Evolutionary conservation across 2,113 vertebrate species (phyloP).

Genomic region (Centropristis striata): DNA sequence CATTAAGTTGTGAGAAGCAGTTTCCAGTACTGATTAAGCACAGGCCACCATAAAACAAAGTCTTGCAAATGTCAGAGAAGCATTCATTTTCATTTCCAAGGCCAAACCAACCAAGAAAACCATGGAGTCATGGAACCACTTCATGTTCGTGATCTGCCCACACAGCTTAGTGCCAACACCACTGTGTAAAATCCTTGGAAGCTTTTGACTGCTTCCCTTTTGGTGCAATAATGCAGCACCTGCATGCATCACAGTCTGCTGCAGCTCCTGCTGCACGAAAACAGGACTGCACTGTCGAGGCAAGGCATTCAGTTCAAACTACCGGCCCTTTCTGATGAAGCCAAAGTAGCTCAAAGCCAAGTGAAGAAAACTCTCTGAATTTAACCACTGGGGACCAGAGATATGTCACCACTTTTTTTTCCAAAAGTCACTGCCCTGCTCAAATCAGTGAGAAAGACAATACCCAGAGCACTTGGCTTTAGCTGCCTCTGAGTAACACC

Average conservation of each 20-base stretch:
- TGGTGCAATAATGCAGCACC: slow-evolving; percentile 42
- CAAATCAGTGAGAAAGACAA: slow-evolving; percentile 29
- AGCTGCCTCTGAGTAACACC: slow-evolving; percentile 12
- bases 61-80: background rate
- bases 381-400: background rate
- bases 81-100: background rate
- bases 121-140: background rate
- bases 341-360: slow-evolving; percentile 4
- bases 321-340: slow-evolving; percentile 22
- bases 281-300: slow-evolving; percentile 11
- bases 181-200: slow-evolving; percentile 3
- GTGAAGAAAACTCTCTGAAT: slow-evolving; percentile 24
- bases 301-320: slow-evolving; percentile 28
- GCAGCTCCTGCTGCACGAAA: slow-evolving; percentile 35
- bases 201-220: slow-evolving; percentile 4
- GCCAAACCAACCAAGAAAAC: background rate
- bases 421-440: slow-evolving; percentile 23
- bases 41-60: background rate
- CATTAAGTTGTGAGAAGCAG: background rate
- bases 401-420: slow-evolving; percentile 23
- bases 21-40: background rate
- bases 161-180: background rate
- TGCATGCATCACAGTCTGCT: slow-evolving; percentile 10
- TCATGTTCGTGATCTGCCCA: background rate
- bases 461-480: slow-evolving; percentile 24